Base-by-base conservation (phyloP, 2,888 invertebrate genomes). In the Creontiades dilutus region DNA sequence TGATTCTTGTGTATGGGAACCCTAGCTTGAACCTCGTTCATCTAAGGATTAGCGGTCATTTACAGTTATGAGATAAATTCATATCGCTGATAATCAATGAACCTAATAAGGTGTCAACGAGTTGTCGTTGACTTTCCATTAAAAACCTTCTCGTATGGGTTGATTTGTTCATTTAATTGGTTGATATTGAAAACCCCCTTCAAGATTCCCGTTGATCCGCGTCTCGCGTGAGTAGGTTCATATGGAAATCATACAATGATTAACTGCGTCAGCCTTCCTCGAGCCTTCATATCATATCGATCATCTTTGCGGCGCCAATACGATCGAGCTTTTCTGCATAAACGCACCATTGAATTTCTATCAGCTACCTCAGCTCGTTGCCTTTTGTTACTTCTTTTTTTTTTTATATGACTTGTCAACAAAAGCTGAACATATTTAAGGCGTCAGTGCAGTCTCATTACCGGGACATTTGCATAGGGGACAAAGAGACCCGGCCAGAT, bases 271-370 rank as follows among this genome's bases (percentile, higher is more conserved):
- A 0, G 23, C 23, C 23, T 19, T 68, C 68, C 23, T 11, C 12
- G 19, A 12, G 68, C 68, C 68, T 5, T 68, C 12, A 23, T 68
- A 68, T 23, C 68, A 13, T 23, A 68, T 57, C n/a, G 57, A 57
- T 57, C 57, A 57, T 68, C 23, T 68, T 23, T 23, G 68, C 68
- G 68, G 68, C 68, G 68, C 68, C 68, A 23, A 12, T 7, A 5
- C 68, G 23, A 68, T 68, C 68, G 13, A 3, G n/a, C 16, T 57
- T 57, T 78, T 78, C 37, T 78, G 78, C 78, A 78, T 78, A 78
- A 78, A 78, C 37, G 78, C 47, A 37, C 61, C 85, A 37, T 85
- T 85, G 85, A 85, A 85, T 85, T 85, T 61, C 85, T 57, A 85
- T 85, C 57, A 85, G 85, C 85, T 85, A 85, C 85, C 61, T 23